phyloP scores from a whole-genome alignment of 2,113 vertebrate species.

The Sardina pilchardus region DNA sequence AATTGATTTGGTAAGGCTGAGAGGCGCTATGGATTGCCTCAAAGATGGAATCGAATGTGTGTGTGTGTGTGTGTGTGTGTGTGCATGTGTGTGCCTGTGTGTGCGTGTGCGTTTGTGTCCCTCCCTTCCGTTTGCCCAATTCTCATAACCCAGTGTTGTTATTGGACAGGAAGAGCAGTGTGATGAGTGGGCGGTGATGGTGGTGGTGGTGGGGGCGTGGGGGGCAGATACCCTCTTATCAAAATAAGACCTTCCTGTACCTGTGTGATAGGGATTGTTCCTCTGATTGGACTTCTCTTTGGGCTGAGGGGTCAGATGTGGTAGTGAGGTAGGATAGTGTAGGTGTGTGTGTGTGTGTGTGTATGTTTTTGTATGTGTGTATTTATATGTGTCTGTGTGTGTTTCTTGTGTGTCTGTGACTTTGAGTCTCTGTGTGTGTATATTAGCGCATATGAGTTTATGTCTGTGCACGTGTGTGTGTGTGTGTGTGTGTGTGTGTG shows the following conservation, averaged over 20 bases:
- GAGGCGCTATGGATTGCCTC: constrained; percentile 57
- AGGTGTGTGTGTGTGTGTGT: constrained; percentile 54
- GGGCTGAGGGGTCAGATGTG: background rate
- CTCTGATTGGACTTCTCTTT: background rate
- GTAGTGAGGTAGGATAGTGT: constrained; percentile 39
- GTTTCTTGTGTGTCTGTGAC: constrained; percentile 61
- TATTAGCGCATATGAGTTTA: background rate
- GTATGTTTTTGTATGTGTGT: background rate
- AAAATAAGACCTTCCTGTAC: constrained; percentile 54
- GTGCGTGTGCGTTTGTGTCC: background rate
- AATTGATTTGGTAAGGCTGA: constrained; percentile 69
- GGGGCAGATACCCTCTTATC: constrained; percentile 51
- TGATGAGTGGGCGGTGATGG: constrained; percentile 46
- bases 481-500: constrained; percentile 16
- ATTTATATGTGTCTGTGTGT: constrained; percentile 42
- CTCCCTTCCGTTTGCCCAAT: constrained; percentile 52
- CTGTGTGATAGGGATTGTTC: constrained; percentile 42
- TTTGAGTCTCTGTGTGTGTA: constrained; percentile 40
- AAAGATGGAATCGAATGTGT: constrained; percentile 55
- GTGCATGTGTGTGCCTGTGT: background rate
- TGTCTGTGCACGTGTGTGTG: constrained; percentile 2
- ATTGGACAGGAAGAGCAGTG: constrained; percentile 50
- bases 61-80: background rate
- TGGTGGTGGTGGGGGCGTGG: constrained; percentile 46
- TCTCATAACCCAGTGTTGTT: constrained; percentile 63